These are phyloP conservation scores for Drosophila sp. DNA, from an alignment of 1,140 invertebrate species.

Conservation along the genomic window DNA sequence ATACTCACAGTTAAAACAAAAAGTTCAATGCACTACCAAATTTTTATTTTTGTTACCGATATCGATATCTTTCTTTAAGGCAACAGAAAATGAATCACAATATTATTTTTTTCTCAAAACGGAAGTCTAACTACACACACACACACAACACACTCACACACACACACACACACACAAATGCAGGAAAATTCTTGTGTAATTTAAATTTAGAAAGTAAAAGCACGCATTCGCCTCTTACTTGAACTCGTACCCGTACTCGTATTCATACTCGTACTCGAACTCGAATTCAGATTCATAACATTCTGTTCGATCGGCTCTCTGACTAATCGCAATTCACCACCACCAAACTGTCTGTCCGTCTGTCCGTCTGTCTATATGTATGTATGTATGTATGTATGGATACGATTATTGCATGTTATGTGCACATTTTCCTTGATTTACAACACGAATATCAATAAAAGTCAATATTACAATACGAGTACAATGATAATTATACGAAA, in stretches of 20 bases:
- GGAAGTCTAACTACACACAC: slow-evolving; percentile 52
- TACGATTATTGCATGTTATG: slow-evolving; percentile 49
- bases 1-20: slow-evolving; percentile 24
- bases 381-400: slow-evolving; percentile 17
- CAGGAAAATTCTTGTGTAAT: slow-evolving; percentile 56
- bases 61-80: slow-evolving; percentile 15
- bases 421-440: slow-evolving; percentile 72
- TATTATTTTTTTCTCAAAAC: slow-evolving; percentile 47
- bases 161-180: slow-evolving; percentile 5
- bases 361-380: slow-evolving; percentile 34
- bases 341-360: slow-evolving; percentile 10
- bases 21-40: slow-evolving; percentile 58
- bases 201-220: slow-evolving; percentile 81
- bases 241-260: slow-evolving; percentile 42
- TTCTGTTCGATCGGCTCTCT: background rate
- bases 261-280: background rate
- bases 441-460: slow-evolving; percentile 72
- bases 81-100: slow-evolving; percentile 47
- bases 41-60: slow-evolving; percentile 59
- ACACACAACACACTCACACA: slow-evolving; percentile 13
- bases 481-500: slow-evolving; percentile 49
- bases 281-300: background rate
- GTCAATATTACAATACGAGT: slow-evolving; percentile 65
- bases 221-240: slow-evolving; percentile 23
- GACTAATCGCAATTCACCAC: slow-evolving; percentile 15